Percentiles rank a stretch among this genome's conserved stretches.
These are phyloP conservation scores for Momotus momota DNA, from an alignment of 2,797 vertebrate species.

Conservation along the genomic window DNA sequence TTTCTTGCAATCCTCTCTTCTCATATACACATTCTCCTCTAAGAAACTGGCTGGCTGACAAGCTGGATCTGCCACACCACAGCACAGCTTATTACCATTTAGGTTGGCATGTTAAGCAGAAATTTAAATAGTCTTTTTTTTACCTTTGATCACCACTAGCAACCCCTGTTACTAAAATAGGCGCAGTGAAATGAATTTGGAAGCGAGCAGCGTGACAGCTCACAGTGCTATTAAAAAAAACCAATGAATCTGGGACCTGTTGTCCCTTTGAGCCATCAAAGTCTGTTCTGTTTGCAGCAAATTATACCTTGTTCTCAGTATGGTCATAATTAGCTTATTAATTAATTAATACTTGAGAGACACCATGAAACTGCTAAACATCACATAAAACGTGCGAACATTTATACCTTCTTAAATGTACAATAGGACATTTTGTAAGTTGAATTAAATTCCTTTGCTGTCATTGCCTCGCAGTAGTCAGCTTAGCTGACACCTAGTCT, in stretches of 20 bases:
- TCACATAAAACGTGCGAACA: background rate
- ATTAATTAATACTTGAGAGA: constrained; percentile 34
- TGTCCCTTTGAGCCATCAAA: background rate
- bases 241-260: background rate
- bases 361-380: background rate
- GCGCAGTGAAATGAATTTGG: background rate
- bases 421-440: constrained; percentile 1
- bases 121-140: background rate
- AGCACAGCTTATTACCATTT: background rate
- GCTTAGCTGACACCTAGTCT: background rate
- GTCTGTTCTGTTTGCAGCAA: constrained; percentile 6
- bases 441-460: background rate
- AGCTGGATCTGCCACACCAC: background rate
- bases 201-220: background rate
- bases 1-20: background rate
- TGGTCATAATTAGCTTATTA: constrained; percentile 41
- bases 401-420: background rate
- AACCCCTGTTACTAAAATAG: background rate
- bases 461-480: background rate
- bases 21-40: background rate
- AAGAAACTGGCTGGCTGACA: background rate
- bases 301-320: constrained; percentile 11
- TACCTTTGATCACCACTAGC: background rate
- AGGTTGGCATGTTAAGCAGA: background rate
- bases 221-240: background rate